phyloP scores from a whole-genome alignment of 1,140 invertebrate genomes.

The Pseudomyrmex gracilis region DNA sequence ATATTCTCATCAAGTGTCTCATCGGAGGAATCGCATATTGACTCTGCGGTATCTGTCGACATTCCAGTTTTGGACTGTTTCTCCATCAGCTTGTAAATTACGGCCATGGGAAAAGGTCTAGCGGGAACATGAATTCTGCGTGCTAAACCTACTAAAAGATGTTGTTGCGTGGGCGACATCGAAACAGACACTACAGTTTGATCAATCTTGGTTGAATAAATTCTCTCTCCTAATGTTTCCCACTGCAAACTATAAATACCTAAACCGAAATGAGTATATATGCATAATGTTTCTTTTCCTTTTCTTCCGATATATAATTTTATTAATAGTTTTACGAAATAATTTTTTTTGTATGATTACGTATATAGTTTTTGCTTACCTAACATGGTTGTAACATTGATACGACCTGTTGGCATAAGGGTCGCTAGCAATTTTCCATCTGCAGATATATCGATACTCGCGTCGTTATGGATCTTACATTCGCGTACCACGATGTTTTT shows the following conservation, averaged over 20 bases:
- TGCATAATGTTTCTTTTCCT: neutral
- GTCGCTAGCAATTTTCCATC: conserved; percentile 93
- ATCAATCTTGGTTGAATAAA: conserved; percentile 91
- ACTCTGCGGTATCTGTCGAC: conserved; percentile 18
- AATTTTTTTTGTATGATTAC: neutral
- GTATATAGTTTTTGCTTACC: conserved; percentile 84
- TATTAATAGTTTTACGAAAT: neutral
- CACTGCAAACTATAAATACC: conserved; percentile 93
- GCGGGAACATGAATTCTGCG: conserved; percentile 85
- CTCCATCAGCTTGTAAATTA: conserved; percentile 87
- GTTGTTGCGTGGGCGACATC: conserved; percentile 91
- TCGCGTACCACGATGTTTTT: conserved; percentile 92
- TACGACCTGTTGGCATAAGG: conserved; percentile 88
- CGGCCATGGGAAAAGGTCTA: conserved; percentile 88
- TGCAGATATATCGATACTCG: conserved; percentile 93
- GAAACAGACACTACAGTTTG: conserved; percentile 93
- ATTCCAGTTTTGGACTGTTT: conserved; percentile 67
- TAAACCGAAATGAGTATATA: conserved; percentile 76
- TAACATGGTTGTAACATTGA: conserved; percentile 88
- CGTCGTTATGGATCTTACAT: conserved; percentile 95
- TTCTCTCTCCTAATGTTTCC: conserved; percentile 90
- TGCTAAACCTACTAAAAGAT: conserved; percentile 92
- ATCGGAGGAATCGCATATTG: conserved; percentile 34
- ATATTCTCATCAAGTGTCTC: conserved; percentile 42
- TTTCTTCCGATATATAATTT: too few species aligned